Percentiles rank a stretch among this genome's conserved stretches.
Conservation (phyloP, 2,888 invertebrate genomes). For the Mimas tiliae region DNA sequence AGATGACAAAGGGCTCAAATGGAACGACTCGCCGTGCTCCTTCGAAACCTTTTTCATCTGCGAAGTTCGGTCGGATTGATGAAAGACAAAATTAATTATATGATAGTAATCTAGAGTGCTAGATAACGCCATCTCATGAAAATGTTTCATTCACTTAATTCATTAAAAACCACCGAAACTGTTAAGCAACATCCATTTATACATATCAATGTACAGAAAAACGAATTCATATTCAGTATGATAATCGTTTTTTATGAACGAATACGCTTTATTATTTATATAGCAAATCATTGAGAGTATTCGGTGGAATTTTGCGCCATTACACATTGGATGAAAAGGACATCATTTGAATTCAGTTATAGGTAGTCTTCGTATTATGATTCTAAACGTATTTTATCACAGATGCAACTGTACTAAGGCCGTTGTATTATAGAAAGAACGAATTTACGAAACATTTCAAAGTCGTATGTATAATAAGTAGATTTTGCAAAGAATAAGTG, state of each 20-base stretch:
- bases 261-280: slow-evolving; percentile 22
- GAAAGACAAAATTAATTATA: slow-evolving; percentile 32
- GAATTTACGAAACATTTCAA: slow-evolving; percentile 19
- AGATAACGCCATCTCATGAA: slow-evolving; percentile 49
- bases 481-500: slow-evolving; percentile 15
- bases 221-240: background rate
- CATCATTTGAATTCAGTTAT: slow-evolving; percentile 1
- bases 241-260: background rate
- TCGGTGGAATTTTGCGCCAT: slow-evolving; percentile 13
- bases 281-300: background rate
- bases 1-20: slow-evolving; percentile 95
- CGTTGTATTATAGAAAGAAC: slow-evolving; percentile 8
- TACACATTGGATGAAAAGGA: background rate
- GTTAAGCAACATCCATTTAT: slow-evolving; percentile 1
- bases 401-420: slow-evolving; percentile 17
- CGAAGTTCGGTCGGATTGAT: slow-evolving; percentile 88
- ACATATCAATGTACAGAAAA: slow-evolving; percentile 6
- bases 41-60: slow-evolving; percentile 97
- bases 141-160: slow-evolving; percentile 20
- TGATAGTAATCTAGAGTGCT: slow-evolving; percentile 55
- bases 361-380: background rate
- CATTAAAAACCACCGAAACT: slow-evolving; percentile 26
- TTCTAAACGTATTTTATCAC: slow-evolving; percentile 2
- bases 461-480: slow-evolving; percentile 13
- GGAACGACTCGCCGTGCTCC: slow-evolving; percentile 97